Evolutionary conservation across 2,113 vertebrate species (phyloP).

Genomic region (Sylvietta virens): DNA sequence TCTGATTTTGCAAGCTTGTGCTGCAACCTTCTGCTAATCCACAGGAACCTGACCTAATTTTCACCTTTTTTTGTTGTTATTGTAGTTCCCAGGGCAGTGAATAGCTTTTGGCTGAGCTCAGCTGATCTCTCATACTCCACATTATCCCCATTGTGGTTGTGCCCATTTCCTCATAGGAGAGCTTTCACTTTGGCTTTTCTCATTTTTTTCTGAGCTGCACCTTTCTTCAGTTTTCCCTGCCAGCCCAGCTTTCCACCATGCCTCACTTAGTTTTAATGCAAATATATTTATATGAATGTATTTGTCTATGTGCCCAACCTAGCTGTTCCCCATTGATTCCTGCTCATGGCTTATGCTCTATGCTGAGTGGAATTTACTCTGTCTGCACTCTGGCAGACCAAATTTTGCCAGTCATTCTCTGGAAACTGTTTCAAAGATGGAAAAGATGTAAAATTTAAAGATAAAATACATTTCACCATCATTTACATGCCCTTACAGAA

Average conservation of each 20-base stretch:
- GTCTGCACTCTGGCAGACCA: not conserved
- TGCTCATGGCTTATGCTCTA: accelerated
- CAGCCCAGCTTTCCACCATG: not conserved
- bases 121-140: not conserved
- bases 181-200: not conserved
- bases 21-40: not conserved
- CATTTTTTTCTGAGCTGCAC: not conserved
- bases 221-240: not conserved
- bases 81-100: not conserved
- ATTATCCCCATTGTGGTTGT: not conserved
- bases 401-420: not conserved
- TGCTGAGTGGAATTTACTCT: not conserved
- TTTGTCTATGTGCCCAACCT: not conserved
- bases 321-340: not conserved
- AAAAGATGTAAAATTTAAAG: not conserved
- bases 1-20: not conserved
- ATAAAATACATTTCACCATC: not conserved
- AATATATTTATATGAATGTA: not conserved
- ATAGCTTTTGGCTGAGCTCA: not conserved
- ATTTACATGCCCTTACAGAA: not conserved
- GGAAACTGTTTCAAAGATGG: not conserved
- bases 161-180: not conserved
- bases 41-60: not conserved
- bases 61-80: not conserved
- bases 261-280: not conserved